Evolutionary conservation across 1,140 invertebrate species (phyloP).

Genomic region (Bombus turneri): DNA sequence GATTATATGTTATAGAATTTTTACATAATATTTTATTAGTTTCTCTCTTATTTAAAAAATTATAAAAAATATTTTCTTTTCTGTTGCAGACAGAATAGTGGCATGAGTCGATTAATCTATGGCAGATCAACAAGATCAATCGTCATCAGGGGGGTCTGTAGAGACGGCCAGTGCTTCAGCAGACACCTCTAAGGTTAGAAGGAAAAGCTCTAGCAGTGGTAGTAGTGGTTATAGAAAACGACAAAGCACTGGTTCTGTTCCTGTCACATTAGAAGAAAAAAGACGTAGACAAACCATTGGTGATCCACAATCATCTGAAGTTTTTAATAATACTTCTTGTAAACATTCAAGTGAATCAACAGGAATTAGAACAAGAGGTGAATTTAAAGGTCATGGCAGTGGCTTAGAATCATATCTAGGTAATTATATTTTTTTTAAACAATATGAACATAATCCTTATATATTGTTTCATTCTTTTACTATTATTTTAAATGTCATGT

Average conservation of each 20-base stretch:
- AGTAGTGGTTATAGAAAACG: constrained; percentile 78
- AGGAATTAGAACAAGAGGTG: constrained; percentile 74
- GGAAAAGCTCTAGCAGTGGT: constrained; percentile 76
- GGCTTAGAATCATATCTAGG: constrained; percentile 79
- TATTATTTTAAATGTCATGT: neutral
- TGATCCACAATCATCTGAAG: constrained; percentile 69
- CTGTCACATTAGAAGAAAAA: constrained; percentile 77
- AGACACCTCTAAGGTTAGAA: constrained; percentile 81
- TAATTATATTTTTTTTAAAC: constrained; percentile 54
- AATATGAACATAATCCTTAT: neutral
- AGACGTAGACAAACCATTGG: constrained; percentile 76
- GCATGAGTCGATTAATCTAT: constrained; percentile 84
- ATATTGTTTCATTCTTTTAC: neutral
- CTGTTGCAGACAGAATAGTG: constrained; percentile 82
- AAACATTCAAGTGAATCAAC: constrained; percentile 71
- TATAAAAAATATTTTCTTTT: constrained; percentile 34
- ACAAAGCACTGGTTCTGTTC: constrained; percentile 76
- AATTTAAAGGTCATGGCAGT: constrained; percentile 78
- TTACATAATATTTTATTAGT: neutral
- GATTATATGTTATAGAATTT: neutral
- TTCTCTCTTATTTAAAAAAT: neutral
- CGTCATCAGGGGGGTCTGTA: constrained; percentile 83
- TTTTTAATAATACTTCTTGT: constrained; percentile 66
- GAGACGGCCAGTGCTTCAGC: constrained; percentile 83
- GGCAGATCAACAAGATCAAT: constrained; percentile 84